These are phyloP conservation scores for Ctenopoma kingsleyae DNA, from an alignment of 2,797 vertebrate genomes.

Conservation along the genomic window DNA sequence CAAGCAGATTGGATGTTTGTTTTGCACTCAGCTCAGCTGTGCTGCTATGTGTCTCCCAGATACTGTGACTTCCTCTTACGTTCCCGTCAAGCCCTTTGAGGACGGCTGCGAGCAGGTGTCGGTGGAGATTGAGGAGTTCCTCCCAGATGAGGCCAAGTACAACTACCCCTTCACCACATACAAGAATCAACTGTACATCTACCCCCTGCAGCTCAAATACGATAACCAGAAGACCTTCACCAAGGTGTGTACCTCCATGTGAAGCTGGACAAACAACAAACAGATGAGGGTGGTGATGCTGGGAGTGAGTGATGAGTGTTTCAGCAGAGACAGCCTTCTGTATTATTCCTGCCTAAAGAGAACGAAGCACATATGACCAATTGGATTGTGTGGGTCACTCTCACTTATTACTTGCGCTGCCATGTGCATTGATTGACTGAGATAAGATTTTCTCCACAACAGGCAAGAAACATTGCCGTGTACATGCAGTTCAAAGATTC, in stretches of 20 bases:
- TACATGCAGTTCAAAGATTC: slow-evolving; percentile 94
- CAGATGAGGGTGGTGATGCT: too few species aligned
- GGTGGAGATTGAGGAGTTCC: slow-evolving; percentile 94
- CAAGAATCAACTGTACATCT: slow-evolving; percentile 95
- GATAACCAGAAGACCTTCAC: slow-evolving; percentile 98
- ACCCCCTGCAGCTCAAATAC: slow-evolving; percentile 95
- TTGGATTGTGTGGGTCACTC: neutral
- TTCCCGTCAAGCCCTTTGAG: slow-evolving; percentile 94
- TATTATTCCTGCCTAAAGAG: neutral
- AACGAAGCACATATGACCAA: neutral
- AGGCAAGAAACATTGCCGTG: slow-evolving; percentile 96
- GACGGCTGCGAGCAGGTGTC: slow-evolving; percentile 87
- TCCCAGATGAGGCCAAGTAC: slow-evolving; percentile 92
- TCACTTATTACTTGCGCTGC: neutral
- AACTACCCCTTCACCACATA: slow-evolving; percentile 94
- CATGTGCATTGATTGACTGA: slow-evolving; percentile 13
- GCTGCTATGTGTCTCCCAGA: slow-evolving; percentile 76
- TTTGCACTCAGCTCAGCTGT: neutral
- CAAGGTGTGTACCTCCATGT: slow-evolving; percentile 84
- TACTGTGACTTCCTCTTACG: slow-evolving; percentile 93
- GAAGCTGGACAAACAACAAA: too few species aligned
- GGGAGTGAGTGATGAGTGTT: neutral
- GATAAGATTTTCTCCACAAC: slow-evolving; percentile 22
- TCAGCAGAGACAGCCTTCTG: neutral
- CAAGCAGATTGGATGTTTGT: neutral